Conservation (phyloP, 1,140 invertebrate genomes). For the Helicoverpa armigera region DNA sequence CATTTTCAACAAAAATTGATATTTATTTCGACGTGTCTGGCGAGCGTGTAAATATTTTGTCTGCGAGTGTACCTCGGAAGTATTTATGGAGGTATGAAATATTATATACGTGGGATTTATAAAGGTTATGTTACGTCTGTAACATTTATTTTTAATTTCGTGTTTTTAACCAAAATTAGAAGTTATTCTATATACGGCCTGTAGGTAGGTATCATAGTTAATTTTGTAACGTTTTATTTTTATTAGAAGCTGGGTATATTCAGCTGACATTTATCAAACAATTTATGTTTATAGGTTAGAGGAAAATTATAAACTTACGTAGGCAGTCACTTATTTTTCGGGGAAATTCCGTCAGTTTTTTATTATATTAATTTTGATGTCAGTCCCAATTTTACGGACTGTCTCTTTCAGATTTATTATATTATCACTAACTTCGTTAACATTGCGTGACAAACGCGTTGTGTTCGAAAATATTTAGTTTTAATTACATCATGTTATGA, state of each 20-base stretch:
- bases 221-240: too few species aligned
- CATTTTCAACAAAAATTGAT: conserved; percentile 1
- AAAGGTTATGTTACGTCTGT: background rate
- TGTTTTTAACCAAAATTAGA: too few species aligned
- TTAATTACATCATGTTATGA: conserved; percentile 15
- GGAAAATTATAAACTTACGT: too few species aligned
- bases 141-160: background rate
- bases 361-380: background rate
- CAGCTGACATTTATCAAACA: background rate
- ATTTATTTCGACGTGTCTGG: conserved; percentile 9
- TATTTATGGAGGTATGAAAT: background rate
- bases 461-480: conserved; percentile 31
- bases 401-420: conserved; percentile 11
- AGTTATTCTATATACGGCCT: too few species aligned
- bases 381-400: background rate
- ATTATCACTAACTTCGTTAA: conserved; percentile 2
- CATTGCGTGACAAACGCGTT: conserved; percentile 20
- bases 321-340: background rate
- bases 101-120: background rate
- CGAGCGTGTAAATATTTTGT: background rate
- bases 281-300: too few species aligned
- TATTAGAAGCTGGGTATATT: too few species aligned
- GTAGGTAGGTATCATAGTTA: too few species aligned
- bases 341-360: background rate
- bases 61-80: background rate